Base-by-base conservation (phyloP, 2,888 invertebrate species). In the Meganola albula region DNA sequence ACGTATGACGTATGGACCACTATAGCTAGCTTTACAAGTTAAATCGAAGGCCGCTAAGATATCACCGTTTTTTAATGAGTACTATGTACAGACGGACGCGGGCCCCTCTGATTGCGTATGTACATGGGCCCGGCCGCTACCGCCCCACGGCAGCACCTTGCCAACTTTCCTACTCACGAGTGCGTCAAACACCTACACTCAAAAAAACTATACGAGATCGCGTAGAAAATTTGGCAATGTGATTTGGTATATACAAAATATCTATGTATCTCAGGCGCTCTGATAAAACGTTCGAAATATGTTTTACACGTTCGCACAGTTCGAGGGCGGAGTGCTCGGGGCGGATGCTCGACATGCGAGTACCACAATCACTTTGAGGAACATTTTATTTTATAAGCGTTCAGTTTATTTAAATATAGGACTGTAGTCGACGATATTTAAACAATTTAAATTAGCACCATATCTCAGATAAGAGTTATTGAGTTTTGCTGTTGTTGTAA, bases 1-100 rank as follows among this genome's bases (percentile, higher is more conserved):
- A 56, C 60, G 59, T 59, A 63, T 54, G 62, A 63, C 63, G 55
- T 58, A 58, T 54, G 63, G 64, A 59, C 70, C 67, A 71, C 74
- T 83, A 83, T 66, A 76, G 66, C 83, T 83, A 84, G 75, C 80
- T 82, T 82, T 83, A 84, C 80, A 83, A 80, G 77, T 82, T 74
- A 74, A 79, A 82, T 84, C 77, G 76, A 85, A 85, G 85, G 85
- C 85, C 85, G 85, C 85, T 84, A 84, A 74, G 70, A 78, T 84
- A 85, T 85, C 85, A 85, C 85, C 75, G 74, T 80, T 83, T 76
- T 79, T 79, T 83, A 80, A 67, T 62, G 66, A 60, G 60, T 76
- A 74, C 68, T 83, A 79, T 83, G 65, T 82, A 80, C 78, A 80
- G 40, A 47, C 52, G 50, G 55, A 49, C 53, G 40, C 57, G 58